These are phyloP conservation scores for Ptychobarbus kaznakovi DNA, from an alignment of 2,797 vertebrate species.

Conservation along the genomic window DNA sequence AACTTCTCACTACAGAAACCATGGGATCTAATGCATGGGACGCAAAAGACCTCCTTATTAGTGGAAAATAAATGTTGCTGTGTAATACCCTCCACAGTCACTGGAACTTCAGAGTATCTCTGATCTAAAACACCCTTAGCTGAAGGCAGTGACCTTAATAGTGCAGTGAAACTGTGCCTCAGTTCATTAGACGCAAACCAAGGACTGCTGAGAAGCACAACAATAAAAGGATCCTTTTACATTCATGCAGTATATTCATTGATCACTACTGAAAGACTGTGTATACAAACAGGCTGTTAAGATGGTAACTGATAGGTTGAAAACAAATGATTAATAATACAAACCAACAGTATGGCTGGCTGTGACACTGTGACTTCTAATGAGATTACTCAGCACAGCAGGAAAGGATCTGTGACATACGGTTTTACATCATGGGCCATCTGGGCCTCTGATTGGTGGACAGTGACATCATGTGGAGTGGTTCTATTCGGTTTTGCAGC, in stretches of 20 bases:
- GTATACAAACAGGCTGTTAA: neutral
- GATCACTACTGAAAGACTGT: neutral
- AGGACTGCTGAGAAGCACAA: neutral
- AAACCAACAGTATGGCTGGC: neutral
- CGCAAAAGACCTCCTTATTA: neutral
- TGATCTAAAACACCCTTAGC: conserved; percentile 2
- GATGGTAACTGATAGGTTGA: neutral
- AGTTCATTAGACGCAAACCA: conserved; percentile 19
- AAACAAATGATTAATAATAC: conserved; percentile 6
- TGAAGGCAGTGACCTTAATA: conserved; percentile 32
- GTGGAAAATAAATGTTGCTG: neutral
- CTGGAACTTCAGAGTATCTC: neutral
- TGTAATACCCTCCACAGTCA: neutral
- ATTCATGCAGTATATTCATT: neutral
- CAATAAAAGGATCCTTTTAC: neutral
- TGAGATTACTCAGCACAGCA: conserved; percentile 38
- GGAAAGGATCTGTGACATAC: conserved; percentile 41
- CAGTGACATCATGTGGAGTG: conserved; percentile 52
- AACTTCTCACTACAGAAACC: neutral
- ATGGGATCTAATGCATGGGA: neutral
- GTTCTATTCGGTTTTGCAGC: conserved; percentile 35
- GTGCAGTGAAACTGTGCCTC: conserved; percentile 8
- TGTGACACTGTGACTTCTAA: conserved; percentile 38
- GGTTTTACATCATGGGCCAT: conserved; percentile 47
- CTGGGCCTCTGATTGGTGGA: conserved; percentile 49